Base-by-base conservation (phyloP, 2,113 vertebrate genomes). In the Riparia riparia region DNA sequence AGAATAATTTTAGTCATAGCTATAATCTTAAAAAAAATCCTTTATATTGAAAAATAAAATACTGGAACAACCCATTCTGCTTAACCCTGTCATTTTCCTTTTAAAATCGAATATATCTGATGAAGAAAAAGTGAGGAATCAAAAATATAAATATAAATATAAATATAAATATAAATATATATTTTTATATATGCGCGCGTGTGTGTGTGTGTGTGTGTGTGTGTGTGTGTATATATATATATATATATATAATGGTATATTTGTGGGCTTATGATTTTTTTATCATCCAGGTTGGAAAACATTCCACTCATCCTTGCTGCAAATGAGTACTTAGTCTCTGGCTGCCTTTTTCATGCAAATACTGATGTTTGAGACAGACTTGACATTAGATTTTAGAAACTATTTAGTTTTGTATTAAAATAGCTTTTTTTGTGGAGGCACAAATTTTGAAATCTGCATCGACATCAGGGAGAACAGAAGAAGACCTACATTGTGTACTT, bases 31-130 rank as follows among this genome's bases (percentile, higher is more conserved):
- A 12, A 14, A 2, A 25, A 69, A 70, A 21, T 37, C 22, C 3
- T 73, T 81, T 51, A 6, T n/a, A 24, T 22, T 58, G 26, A 14
- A 86, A 65, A 71, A 76, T 2, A 28, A 70, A 65, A 58, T 12
- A n/a, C 6, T 41, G 9, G 5, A 51, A 82, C 2, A 0, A 34
- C 26, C 1, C 1, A 3, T 82, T 76, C 4, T 54, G 9, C 17
- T 78, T 58, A 64, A 73, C 10, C 2, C 3, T 42, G 3, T 21
- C 0, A 16, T 70, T 82, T 82, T 61, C 26, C 9, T 91, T 88
- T 65, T 15, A 56, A 79, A 89, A 85, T 29, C 2, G 7, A 82
- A 69, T 54, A 54, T 34, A 82, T 90, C 41, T 72, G 41, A n/a
- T 19, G 54, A 82, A 49, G 6, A 7, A 56, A 41, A 66, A 64